Percentiles rank a stretch among this genome's conserved stretches.
Conservation (phyloP, 2,888 invertebrate genomes). For the Hemithea aestivaria region DNA sequence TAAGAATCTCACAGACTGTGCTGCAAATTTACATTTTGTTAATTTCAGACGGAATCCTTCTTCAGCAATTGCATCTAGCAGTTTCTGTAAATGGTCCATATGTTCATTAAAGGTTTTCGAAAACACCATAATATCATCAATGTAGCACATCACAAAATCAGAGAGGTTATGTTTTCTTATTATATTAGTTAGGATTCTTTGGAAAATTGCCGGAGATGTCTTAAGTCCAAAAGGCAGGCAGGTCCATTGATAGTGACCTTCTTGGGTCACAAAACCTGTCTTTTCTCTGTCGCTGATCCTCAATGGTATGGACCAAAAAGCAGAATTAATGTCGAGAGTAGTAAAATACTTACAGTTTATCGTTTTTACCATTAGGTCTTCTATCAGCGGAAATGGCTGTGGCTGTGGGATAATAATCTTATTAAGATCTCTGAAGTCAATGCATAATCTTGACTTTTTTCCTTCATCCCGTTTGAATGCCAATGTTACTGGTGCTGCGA, state of each 20-base stretch:
- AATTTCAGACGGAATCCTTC: neutral
- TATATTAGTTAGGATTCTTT: constrained; percentile 37
- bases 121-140: constrained; percentile 1
- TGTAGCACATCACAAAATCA: constrained; percentile 12
- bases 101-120: neutral
- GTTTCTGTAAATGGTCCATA: neutral
- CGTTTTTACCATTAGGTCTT: constrained; percentile 40
- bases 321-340: constrained; percentile 44
- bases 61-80: neutral
- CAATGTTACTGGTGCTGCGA: constrained; percentile 31
- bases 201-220: constrained; percentile 46
- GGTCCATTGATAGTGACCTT: constrained; percentile 33
- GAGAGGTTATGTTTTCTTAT: constrained; percentile 16
- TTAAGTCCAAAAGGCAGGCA: constrained; percentile 47
- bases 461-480: constrained; percentile 32
- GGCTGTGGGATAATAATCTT: constrained; percentile 32
- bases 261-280: too few relatives aligned
- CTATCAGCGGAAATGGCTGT: constrained; percentile 31
- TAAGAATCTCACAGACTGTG: too few relatives aligned
- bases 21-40: neutral
- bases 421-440: too few relatives aligned
- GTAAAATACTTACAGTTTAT: constrained; percentile 40
- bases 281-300: constrained; percentile 34
- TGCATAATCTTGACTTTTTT: constrained; percentile 34
- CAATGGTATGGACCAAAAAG: constrained; percentile 50